A percentile compares a stretch with the other conserved stretches of the same genome.
Conservation (phyloP, 2,797 vertebrate genomes). For the Eospalax fontanierii region DNA sequence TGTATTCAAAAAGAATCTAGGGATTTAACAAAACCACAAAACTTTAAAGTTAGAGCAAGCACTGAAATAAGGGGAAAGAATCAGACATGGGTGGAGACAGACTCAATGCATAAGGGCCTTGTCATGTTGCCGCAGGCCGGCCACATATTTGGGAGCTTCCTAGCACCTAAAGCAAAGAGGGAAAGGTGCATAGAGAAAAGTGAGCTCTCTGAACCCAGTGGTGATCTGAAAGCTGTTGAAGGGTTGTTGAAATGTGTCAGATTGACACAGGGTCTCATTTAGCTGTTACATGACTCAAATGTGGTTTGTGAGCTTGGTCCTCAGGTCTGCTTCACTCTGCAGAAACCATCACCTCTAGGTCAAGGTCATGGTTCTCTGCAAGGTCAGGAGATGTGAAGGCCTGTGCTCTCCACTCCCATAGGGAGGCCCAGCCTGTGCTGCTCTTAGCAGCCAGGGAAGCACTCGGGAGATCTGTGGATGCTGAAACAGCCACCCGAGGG, state of each 20-base stretch:
- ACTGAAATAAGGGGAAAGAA: neutral
- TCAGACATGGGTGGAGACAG: neutral
- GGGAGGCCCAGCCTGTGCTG: neutral
- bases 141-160: neutral
- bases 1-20: neutral
- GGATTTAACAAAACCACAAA: neutral
- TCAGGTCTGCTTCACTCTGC: neutral
- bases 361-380: neutral
- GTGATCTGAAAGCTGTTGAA: neutral
- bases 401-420: too few relatives aligned
- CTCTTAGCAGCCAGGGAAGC: neutral
- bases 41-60: neutral
- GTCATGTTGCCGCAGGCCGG: neutral
- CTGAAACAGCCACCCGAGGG: neutral
- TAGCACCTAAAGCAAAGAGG: neutral
- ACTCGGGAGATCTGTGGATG: accelerated
- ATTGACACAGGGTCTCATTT: accelerated
- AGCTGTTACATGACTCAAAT: neutral
- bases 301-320: neutral
- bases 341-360: neutral
- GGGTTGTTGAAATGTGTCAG: neutral
- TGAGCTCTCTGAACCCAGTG: neutral
- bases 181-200: neutral
- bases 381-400: too few relatives aligned
- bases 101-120: neutral